Conservation (phyloP, 2,113 vertebrate genomes). For the Scatophagus argus region DNA sequence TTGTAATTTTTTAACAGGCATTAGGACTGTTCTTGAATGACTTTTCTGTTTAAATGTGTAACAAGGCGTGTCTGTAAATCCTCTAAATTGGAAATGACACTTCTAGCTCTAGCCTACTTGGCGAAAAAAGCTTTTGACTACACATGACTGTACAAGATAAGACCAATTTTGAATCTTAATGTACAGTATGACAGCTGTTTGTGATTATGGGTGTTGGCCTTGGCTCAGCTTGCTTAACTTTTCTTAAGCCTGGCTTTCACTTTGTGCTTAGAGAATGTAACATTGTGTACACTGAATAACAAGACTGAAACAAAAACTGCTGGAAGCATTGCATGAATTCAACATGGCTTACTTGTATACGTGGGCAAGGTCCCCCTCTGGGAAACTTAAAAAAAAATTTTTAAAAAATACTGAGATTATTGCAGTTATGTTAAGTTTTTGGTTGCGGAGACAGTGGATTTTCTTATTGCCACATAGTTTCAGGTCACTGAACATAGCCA, state of each 20-base stretch:
- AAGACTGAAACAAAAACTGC: neutral
- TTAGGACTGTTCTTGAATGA: neutral
- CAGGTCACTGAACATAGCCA: neutral
- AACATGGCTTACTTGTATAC: no score
- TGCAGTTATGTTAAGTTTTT: neutral
- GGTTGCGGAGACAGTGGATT: neutral
- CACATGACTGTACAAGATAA: neutral
- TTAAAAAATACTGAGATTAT: no score
- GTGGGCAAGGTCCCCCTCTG: neutral
- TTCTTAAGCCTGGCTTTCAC: neutral
- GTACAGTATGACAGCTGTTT: no score
- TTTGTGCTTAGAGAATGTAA: neutral
- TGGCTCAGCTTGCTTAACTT: neutral
- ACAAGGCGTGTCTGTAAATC: neutral
- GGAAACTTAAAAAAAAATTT: no score
- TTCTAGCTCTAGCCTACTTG: neutral
- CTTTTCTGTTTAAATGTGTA: neutral
- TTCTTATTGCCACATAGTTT: neutral
- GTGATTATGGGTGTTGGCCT: neutral
- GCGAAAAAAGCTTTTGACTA: neutral
- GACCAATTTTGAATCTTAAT: no score
- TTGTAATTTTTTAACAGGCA: neutral
- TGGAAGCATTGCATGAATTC: neutral
- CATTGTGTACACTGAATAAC: neutral
- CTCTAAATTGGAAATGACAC: no score